A percentile compares a stretch with the other conserved stretches of the same genome.
Evolutionary conservation across 2,888 invertebrate genomes (phyloP).

Genomic region (Chouioia cunea): DNA sequence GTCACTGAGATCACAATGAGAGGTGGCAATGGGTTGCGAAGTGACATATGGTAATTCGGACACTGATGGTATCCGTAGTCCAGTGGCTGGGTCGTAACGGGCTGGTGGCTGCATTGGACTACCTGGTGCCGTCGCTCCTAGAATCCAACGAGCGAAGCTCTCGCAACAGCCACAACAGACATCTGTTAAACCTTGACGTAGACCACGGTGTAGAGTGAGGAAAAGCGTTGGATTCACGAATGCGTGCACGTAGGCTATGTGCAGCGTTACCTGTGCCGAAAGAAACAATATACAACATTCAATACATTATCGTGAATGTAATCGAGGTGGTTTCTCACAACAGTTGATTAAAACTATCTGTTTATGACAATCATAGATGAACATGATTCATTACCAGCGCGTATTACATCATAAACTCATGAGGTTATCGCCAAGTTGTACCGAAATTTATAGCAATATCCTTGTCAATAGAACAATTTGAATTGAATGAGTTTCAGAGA

Average conservation of each 20-base stretch:
- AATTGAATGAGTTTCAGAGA: not conserved
- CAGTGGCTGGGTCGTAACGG: slow-evolving; percentile 59
- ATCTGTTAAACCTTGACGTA: slow-evolving; percentile 79
- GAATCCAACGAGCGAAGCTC: slow-evolving; percentile 74
- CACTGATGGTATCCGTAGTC: slow-evolving; percentile 52
- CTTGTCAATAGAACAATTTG: too few relatives aligned
- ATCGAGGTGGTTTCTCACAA: too few relatives aligned
- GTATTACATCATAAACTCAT: too few relatives aligned
- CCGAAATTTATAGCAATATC: not conserved
- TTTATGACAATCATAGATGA: too few relatives aligned
- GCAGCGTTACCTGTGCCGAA: slow-evolving; percentile 80
- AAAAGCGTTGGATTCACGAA: slow-evolving; percentile 87
- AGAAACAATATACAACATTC: not conserved
- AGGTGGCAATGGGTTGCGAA: slow-evolving; percentile 50
- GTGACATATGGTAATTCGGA: slow-evolving; percentile 60
- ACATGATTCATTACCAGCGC: too few relatives aligned
- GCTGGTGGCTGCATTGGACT: slow-evolving; percentile 53
- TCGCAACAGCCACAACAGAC: slow-evolving; percentile 83
- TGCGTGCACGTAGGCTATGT: slow-evolving; percentile 89
- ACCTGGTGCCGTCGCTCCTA: slow-evolving; percentile 61
- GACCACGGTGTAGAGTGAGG: slow-evolving; percentile 81
- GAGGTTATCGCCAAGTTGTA: not conserved
- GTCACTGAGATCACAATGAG: slow-evolving; percentile 60
- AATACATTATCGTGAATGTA: too few relatives aligned
- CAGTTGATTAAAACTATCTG: too few relatives aligned